Base-by-base conservation (phyloP, 2,888 invertebrate genomes). In the Nephrotoma guestfalica region DNA sequence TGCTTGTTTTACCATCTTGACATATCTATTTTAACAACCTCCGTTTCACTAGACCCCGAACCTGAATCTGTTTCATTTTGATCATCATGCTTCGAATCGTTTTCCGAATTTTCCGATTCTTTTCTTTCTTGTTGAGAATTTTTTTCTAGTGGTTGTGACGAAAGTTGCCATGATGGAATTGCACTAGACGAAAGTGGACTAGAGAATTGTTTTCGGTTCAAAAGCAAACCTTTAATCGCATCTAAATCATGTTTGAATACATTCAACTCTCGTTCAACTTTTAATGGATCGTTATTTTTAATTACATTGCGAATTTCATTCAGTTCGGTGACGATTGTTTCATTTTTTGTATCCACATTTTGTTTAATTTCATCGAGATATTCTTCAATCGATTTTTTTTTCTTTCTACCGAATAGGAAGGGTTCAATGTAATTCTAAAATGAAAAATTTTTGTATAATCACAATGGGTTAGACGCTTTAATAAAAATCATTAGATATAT, bases 141-240 rank as follows among this genome's bases (percentile, higher is more conserved):
- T 4, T 18, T 18, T 4, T 43, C 40, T 47, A 45, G 30, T 4
- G 43, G 43, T 40, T 86, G 86, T 5, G 86, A 43, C 5, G 86
- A 47, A 40, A 86, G 40, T 40, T 86, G 86, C 96, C 96, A 96
- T 13, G 95, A 94, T 30, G 96, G 96, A 88, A 96, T 96, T 0
- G 96, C 95, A 0, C 95, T 94, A 0, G 94, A 94, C 41, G 94
- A 92, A 11, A 92, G 93, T 2, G 96, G 93, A 11, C 94, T 93
- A 30, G 96, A 95, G 91, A 96, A 96, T 92, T 96, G 96, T 91
- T 96, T 96, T 89, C 96, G 94, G 91, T 94, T 95, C 30, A 96
- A 91, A 85, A 96, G 90, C 86, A 96, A 93, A 86, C 95, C 95
- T 91, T 96, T 96, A 40, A 96, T 94, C 13, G 95, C 94, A 0